Percentiles rank a stretch among this genome's conserved stretches.
phyloP scores from a whole-genome alignment of 2,888 invertebrate species.

The Phasia obesa region DNA sequence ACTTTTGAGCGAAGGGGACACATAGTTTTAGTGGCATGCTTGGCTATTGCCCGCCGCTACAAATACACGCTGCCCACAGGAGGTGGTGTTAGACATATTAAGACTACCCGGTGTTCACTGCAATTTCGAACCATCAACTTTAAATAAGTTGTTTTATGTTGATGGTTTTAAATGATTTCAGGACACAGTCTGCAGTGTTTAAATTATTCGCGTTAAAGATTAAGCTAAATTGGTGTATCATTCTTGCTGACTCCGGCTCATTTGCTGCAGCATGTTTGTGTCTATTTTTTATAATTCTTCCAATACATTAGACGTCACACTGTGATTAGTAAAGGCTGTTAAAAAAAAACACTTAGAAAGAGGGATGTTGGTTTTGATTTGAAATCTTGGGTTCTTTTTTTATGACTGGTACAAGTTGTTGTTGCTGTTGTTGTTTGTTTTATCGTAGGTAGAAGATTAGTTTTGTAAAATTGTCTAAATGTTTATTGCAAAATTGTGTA shows the following conservation, averaged over 20 bases:
- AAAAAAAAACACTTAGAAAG: constrained; percentile 5
- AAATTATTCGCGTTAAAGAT: background rate
- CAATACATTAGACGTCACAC: constrained; percentile 29
- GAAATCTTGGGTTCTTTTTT: constrained; percentile 18
- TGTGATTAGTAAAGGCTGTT: constrained; percentile 35
- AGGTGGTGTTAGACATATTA: too few relatives aligned
- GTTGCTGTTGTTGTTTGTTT: constrained; percentile 27
- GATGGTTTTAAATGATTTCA: background rate
- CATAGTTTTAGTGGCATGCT: too few relatives aligned
- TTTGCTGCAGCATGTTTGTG: background rate
- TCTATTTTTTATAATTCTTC: background rate
- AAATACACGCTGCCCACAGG: too few relatives aligned
- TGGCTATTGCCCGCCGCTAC: too few relatives aligned
- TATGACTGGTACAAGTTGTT: background rate
- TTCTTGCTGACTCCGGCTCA: background rate
- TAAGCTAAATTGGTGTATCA: background rate
- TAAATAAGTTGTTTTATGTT: background rate
- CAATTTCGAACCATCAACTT: too few relatives aligned
- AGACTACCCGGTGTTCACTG: too few relatives aligned
- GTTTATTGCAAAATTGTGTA: constrained; percentile 59
- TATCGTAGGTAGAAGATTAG: constrained; percentile 58
- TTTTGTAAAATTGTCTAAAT: constrained; percentile 44
- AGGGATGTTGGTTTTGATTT: constrained; percentile 39
- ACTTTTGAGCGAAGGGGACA: too few relatives aligned
- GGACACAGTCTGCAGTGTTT: background rate